phyloP scores from a whole-genome alignment of 2,888 invertebrate genomes.

The Cancer borealis region DNA sequence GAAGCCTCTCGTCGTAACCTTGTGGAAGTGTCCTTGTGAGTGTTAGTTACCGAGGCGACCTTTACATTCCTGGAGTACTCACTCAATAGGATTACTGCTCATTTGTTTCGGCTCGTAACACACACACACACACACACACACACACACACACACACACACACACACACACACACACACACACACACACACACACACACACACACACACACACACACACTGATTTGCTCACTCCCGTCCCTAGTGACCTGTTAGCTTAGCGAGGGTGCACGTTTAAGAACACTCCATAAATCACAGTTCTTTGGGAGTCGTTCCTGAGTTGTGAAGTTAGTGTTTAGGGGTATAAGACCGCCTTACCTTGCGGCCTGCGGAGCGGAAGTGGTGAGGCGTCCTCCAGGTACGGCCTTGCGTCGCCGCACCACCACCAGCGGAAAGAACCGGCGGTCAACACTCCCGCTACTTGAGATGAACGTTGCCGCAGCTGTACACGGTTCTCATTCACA shows the following conservation, averaged over 20 bases:
- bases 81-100: background rate
- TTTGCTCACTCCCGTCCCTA: background rate
- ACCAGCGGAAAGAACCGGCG: background rate
- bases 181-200: background rate
- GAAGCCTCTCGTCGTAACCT: background rate
- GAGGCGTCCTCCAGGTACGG: conserved; percentile 31
- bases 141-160: conserved; percentile 27
- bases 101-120: background rate
- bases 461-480: background rate
- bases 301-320: background rate
- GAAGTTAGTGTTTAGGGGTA: background rate
- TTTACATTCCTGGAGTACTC: background rate
- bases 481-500: background rate
- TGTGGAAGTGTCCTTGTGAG: background rate
- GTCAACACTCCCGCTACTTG: conserved; percentile 3
- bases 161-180: conserved; percentile 14
- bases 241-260: background rate
- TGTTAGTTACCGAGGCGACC: background rate
- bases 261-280: background rate
- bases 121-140: conserved; percentile 32
- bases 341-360: background rate
- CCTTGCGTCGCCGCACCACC: conserved; percentile 6
- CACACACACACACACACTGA: background rate
- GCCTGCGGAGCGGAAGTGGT: conserved; percentile 28
- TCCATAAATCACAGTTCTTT: background rate